These are phyloP conservation scores for Kryptolebias marmoratus DNA, from an alignment of 2,113 vertebrate species.

Conservation along the genomic window DNA sequence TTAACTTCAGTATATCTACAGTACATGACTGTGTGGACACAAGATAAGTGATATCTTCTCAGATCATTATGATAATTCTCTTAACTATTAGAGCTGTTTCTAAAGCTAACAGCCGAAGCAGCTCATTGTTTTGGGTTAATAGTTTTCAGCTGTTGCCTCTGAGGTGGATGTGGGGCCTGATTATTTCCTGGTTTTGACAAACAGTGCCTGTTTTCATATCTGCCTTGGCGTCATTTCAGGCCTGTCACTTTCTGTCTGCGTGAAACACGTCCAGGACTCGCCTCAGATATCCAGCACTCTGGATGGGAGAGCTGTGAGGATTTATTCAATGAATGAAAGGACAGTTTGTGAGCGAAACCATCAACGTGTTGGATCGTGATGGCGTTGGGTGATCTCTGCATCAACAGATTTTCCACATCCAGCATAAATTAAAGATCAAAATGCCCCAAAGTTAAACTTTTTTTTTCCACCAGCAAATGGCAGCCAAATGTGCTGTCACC, in stretches of 20 bases:
- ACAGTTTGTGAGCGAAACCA: too few species aligned
- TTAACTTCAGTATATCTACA: too few species aligned
- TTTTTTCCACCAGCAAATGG: conserved; percentile 62
- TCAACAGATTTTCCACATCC: conserved; percentile 66
- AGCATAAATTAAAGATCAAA: conserved; percentile 74
- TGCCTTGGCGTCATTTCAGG: conserved; percentile 84
- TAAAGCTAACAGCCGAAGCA: conserved; percentile 90
- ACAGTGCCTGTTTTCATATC: conserved; percentile 90
- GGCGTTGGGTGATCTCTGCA: too few species aligned
- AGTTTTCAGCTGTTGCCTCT: conserved; percentile 90
- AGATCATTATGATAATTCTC: not conserved
- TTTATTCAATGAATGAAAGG: too few species aligned
- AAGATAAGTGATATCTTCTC: too few species aligned
- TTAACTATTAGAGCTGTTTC: conserved; percentile 77
- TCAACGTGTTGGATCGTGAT: too few species aligned
- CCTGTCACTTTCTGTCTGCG: conserved; percentile 85
- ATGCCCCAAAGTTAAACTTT: conserved; percentile 63
- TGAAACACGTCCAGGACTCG: conserved; percentile 81
- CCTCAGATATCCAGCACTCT: conserved; percentile 70
- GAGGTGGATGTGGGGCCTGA: conserved; percentile 82
- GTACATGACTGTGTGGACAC: too few species aligned
- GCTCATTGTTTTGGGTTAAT: conserved; percentile 91
- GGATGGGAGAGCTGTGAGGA: conserved; percentile 14
- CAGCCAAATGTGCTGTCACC: conserved; percentile 76
- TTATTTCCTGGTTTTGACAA: conserved; percentile 92